Percentiles rank a stretch among this genome's conserved stretches.
phyloP scores from a whole-genome alignment of 2,797 vertebrate genomes.

The Tokudaia muenninki region DNA sequence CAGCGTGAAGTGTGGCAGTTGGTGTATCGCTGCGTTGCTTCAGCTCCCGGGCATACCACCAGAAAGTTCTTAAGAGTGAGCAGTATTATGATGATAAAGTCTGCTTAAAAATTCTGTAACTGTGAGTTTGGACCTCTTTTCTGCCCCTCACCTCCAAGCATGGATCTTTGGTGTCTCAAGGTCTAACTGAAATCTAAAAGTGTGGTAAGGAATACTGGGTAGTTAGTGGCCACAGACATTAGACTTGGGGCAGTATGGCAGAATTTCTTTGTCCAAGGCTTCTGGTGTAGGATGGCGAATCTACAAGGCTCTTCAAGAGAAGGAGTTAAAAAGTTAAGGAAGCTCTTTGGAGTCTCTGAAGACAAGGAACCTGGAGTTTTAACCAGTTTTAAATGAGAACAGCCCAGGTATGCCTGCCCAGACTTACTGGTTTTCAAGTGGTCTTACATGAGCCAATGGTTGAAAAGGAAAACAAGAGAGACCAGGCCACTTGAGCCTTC shows the following conservation, averaged over 20 bases:
- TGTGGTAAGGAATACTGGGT: not conserved
- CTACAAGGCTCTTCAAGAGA: not conserved
- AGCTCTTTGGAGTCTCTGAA: not conserved
- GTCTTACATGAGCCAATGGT: not conserved
- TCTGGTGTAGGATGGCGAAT: not conserved
- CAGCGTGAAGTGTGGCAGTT: not conserved
- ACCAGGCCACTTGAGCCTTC: not conserved
- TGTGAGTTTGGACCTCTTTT: not conserved
- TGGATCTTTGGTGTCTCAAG: not conserved
- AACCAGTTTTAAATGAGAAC: not conserved
- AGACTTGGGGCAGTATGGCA: not conserved
- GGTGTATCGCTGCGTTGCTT: not conserved
- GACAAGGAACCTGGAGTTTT: not conserved
- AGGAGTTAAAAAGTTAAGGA: not conserved
- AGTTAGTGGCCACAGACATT: not conserved
- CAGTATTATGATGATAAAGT: not conserved
- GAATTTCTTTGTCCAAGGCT: not conserved
- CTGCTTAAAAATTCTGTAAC: constrained; percentile 28
- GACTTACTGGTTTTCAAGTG: not conserved
- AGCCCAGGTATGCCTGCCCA: not conserved
- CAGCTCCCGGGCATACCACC: not conserved
- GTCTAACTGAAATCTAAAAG: not conserved
- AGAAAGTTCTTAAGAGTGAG: constrained; percentile 45
- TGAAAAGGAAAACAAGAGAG: not conserved
- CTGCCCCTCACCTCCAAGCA: not conserved